phyloP scores from a whole-genome alignment of 2,797 vertebrate genomes.

The Betta splendens region DNA sequence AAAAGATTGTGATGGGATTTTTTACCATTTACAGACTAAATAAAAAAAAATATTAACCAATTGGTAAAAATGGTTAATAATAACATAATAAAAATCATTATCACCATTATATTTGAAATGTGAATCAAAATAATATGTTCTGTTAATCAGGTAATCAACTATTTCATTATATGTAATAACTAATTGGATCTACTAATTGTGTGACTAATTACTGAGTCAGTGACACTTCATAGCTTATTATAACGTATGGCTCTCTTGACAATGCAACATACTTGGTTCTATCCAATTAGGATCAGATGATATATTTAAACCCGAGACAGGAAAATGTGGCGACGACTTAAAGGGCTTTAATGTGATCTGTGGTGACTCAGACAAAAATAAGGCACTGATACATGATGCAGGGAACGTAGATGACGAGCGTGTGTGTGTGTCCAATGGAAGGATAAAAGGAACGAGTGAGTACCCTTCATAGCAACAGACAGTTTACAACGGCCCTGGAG shows the following conservation, averaged over 20 bases:
- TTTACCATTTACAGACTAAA: no score
- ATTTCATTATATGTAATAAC: no score
- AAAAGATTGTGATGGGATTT: no score
- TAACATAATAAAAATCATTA: no score
- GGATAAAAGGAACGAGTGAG: slow-evolving; percentile 63
- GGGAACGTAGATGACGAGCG: slow-evolving; percentile 44
- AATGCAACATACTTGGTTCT: slow-evolving; percentile 5
- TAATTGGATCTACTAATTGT: slow-evolving; percentile 12
- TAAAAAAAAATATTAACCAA: no score
- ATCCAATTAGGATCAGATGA: slow-evolving; percentile 18
- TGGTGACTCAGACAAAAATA: slow-evolving; percentile 21
- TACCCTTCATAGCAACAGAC: slow-evolving; percentile 58
- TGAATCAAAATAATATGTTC: neutral
- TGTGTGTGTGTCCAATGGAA: slow-evolving; percentile 57
- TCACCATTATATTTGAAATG: no score
- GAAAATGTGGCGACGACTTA: slow-evolving; percentile 25
- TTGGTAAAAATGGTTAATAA: no score
- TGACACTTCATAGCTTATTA: slow-evolving; percentile 19
- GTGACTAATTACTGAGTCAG: slow-evolving; percentile 17
- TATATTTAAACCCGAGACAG: slow-evolving; percentile 19
- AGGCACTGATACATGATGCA: slow-evolving; percentile 34
- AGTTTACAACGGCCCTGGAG: slow-evolving; percentile 56
- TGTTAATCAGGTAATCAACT: slow-evolving; percentile 6
- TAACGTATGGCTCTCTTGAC: slow-evolving; percentile 4
- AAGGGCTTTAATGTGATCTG: slow-evolving; percentile 15